Percentiles rank a stretch among this genome's conserved stretches.
Conservation (phyloP, 2,888 invertebrate species). For the Drosophila imparisetae region DNA sequence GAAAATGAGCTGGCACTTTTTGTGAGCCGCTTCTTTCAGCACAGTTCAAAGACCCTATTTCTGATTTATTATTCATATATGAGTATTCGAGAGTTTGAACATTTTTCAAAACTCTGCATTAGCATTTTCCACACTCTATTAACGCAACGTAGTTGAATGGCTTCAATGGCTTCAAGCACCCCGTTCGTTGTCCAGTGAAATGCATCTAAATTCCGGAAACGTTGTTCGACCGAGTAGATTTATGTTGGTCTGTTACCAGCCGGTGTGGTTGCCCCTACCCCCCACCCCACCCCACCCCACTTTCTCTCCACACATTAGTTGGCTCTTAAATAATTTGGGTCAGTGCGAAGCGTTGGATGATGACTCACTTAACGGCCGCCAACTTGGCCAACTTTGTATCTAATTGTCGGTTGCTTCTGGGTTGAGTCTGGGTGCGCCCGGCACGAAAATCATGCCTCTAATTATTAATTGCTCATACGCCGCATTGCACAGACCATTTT, state of each 20-base stretch:
- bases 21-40: not conserved
- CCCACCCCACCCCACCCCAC: not conserved
- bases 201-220: slow-evolving; percentile 74
- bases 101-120: slow-evolving; percentile 8
- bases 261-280: not conserved
- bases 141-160: slow-evolving; percentile 47
- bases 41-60: not conserved
- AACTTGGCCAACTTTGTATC: slow-evolving; percentile 56
- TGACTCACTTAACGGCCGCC: slow-evolving; percentile 57
- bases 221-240: slow-evolving; percentile 54
- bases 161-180: slow-evolving; percentile 26
- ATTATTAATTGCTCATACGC: slow-evolving; percentile 62
- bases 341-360: slow-evolving; percentile 48
- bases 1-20: not conserved
- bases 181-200: slow-evolving; percentile 46
- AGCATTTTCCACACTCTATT: slow-evolving; percentile 69
- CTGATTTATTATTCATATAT: slow-evolving; percentile 1
- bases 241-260: slow-evolving; percentile 37
- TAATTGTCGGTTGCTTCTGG: slow-evolving; percentile 50
- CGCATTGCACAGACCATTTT: slow-evolving; percentile 46
- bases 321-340: slow-evolving; percentile 55
- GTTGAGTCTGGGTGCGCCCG: slow-evolving; percentile 51
- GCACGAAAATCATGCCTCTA: slow-evolving; percentile 37
- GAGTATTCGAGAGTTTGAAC: slow-evolving; percentile 8
- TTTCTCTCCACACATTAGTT: not conserved